These are phyloP conservation scores for Aldabrachelys gigantea DNA, from an alignment of 2,113 vertebrate species.

Conservation along the genomic window DNA sequence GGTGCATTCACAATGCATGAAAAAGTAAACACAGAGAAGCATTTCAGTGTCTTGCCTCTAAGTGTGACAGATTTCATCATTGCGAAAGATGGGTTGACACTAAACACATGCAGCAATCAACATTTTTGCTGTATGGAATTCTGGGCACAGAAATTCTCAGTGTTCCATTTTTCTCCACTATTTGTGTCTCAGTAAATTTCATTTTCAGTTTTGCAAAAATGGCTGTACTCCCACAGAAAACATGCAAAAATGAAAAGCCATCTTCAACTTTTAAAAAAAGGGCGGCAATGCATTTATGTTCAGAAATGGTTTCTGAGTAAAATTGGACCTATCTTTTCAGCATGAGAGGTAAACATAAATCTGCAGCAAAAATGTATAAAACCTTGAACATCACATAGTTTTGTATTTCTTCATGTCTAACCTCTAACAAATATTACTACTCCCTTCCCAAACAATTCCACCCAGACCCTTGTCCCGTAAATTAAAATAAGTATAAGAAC, in stretches of 20 bases:
- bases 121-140: not conserved
- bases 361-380: not conserved
- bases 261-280: not conserved
- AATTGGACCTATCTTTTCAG: not conserved
- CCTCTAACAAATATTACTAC: not conserved
- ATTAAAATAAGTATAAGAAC: rapidly evolving
- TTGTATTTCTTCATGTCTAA: not conserved
- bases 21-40: not conserved
- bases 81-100: not conserved
- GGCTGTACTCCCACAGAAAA: not conserved
- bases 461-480: rapidly evolving
- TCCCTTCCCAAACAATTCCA: rapidly evolving
- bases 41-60: not conserved
- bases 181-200: not conserved
- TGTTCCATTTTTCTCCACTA: not conserved
- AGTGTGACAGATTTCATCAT: not conserved
- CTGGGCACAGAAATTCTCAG: not conserved
- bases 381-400: not conserved
- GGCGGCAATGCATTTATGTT: not conserved
- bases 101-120: rapidly evolving
- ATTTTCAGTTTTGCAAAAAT: not conserved
- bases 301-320: too few species aligned
- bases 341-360: not conserved
- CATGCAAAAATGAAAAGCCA: not conserved
- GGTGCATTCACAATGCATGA: not conserved